phyloP scores from a whole-genome alignment of 1,140 invertebrate species.

The Venustaconcha ellipsiformis region DNA sequence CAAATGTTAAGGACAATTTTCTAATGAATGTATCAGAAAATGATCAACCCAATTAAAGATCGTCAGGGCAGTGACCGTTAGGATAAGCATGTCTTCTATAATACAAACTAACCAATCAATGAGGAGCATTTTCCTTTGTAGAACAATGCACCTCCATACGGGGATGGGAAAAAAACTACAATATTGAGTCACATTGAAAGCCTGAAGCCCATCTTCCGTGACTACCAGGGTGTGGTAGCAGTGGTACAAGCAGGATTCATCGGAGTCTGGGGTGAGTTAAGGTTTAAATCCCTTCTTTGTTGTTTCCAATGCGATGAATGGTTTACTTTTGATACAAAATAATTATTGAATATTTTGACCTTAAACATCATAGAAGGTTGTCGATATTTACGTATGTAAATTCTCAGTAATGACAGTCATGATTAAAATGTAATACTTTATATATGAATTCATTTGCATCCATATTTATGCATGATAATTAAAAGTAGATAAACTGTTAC shows the following conservation, averaged over 20 bases:
- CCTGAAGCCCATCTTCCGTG: slow-evolving; percentile 23
- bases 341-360: background rate
- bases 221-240: slow-evolving; percentile 27
- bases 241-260: slow-evolving; percentile 35
- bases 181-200: slow-evolving; percentile 34
- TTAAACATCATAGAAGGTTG: too few species aligned
- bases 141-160: slow-evolving; percentile 21
- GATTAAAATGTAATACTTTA: background rate
- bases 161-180: slow-evolving; percentile 26
- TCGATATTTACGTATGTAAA: background rate
- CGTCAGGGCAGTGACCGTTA: background rate
- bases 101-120: background rate
- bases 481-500: background rate
- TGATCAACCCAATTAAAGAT: background rate
- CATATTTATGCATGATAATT: background rate
- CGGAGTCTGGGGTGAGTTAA: slow-evolving; percentile 31
- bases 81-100: background rate
- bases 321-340: background rate
- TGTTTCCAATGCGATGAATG: background rate
- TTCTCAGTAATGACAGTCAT: too few species aligned
- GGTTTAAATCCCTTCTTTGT: background rate
- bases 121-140: background rate
- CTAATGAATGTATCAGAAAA: background rate
- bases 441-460: background rate
- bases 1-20: background rate